phyloP scores from a whole-genome alignment of 2,113 vertebrate species.

The Glareola pratincola region DNA sequence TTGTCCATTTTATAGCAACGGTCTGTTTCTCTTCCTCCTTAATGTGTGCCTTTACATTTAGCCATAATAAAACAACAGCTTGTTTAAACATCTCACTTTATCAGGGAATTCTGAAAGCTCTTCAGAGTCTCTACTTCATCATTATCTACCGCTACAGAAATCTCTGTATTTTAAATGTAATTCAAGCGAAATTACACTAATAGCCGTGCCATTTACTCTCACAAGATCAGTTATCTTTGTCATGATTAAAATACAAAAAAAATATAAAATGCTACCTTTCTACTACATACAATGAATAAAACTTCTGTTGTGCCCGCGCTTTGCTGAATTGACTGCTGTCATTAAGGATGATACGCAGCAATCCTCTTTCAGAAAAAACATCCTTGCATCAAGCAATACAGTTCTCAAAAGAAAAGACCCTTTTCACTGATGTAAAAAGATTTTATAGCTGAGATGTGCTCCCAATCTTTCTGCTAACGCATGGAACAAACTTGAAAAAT shows the following conservation, averaged over 20 bases:
- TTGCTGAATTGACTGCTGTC: background rate
- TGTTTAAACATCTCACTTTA: background rate
- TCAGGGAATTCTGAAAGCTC: background rate
- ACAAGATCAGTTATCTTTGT: background rate
- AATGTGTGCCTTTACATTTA: background rate
- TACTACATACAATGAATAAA: background rate
- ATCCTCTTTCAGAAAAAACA: background rate
- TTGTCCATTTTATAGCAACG: background rate
- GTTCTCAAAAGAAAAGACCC: background rate
- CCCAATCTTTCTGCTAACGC: background rate
- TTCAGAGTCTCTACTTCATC: background rate
- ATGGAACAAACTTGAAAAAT: background rate
- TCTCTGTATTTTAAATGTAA: background rate
- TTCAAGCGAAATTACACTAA: constrained; percentile 8
- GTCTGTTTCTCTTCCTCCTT: background rate
- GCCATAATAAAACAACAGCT: background rate
- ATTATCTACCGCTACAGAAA: background rate
- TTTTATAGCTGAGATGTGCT: background rate
- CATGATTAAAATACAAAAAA: background rate
- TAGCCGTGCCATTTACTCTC: background rate
- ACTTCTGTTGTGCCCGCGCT: background rate
- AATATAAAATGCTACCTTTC: background rate
- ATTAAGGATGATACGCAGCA: background rate
- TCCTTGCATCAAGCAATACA: background rate
- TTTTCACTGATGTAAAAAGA: background rate